Percentiles rank a stretch among this genome's conserved stretches.
Conservation (phyloP, 2,113 vertebrate genomes). For the Gopherus evgoodei region DNA sequence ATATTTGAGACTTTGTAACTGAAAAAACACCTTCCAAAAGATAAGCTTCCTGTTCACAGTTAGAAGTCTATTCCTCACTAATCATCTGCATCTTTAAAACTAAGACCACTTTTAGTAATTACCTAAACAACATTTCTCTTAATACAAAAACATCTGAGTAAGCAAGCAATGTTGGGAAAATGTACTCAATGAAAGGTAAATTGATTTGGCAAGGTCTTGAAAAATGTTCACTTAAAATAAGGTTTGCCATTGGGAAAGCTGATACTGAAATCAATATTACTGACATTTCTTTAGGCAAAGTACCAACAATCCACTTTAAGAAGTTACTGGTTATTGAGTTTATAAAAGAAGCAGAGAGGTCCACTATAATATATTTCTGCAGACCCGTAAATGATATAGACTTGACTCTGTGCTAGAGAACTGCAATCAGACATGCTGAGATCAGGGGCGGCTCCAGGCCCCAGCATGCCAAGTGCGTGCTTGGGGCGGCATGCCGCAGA, state of each 20-base stretch:
- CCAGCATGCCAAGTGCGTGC: too few species aligned
- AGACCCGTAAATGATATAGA: background rate
- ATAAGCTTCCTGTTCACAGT: background rate
- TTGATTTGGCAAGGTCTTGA: background rate
- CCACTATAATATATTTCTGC: background rate
- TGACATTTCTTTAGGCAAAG: background rate
- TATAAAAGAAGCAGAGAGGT: background rate
- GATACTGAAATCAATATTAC: background rate
- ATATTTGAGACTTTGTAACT: background rate
- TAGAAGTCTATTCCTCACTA: background rate
- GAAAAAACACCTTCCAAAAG: background rate
- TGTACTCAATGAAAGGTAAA: constrained; percentile 12
- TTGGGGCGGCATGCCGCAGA: too few species aligned
- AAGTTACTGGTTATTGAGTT: background rate
- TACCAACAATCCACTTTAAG: background rate
- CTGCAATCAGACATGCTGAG: background rate
- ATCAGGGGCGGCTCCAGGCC: too few species aligned
- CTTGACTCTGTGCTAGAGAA: background rate
- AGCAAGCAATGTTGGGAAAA: background rate
- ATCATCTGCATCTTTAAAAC: background rate
- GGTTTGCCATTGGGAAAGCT: background rate
- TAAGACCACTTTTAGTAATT: background rate
- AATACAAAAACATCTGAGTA: background rate
- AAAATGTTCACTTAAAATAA: constrained; percentile 7
- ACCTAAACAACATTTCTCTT: background rate